Evolutionary conservation across 1,140 invertebrate species (phyloP), one percentile per base, ranked within the genome.

Genomic region (Listronotus bonariensis): DNA sequence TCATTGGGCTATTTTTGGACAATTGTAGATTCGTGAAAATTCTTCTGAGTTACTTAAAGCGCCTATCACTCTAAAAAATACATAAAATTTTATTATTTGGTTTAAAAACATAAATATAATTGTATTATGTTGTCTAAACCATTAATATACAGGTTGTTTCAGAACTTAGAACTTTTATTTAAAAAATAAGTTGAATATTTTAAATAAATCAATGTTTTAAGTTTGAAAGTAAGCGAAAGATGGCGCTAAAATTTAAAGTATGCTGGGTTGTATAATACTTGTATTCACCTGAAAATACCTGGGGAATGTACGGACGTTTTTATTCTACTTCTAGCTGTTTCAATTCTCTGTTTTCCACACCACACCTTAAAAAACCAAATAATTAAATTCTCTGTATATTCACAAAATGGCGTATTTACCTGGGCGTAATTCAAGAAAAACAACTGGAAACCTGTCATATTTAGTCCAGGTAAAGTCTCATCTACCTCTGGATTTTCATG

Each of bases 351-450:
- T n/a, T 89, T 87, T 15, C 93, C 92, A 58, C 72, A 72, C 72
- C 72, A 73, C 34, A 69, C 65, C 82, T 93, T 89, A 2, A 90
- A 91, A 73, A 92, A 93, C 72, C n/a, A 6, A 15, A 42, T 17
- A 36, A 45, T 8, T 45, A 9, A 45, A 5, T 17, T 1, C 17
- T 45, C 9, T n/a, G 42, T 45, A n/a, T 45, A 17, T 45, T 45
- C 14, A 9, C 42, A 9, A 14, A 17, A 45, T 17, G 5, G 1
- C 17, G 12, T 4, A 18, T 17, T 15, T 58, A 58, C 56, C 82
- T 93, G 90, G 1, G 91, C 91, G 72, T 92, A 93, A 73, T 92
- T 93, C 0, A 93, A 77, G 72, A 92, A 93, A 78, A 93, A 93
- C 58, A 93, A 77, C 77, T 93, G 90, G 51, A 85, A 82, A 18